Conservation (phyloP, 1,140 invertebrate species). For the Scaptomyza pallida region DNA sequence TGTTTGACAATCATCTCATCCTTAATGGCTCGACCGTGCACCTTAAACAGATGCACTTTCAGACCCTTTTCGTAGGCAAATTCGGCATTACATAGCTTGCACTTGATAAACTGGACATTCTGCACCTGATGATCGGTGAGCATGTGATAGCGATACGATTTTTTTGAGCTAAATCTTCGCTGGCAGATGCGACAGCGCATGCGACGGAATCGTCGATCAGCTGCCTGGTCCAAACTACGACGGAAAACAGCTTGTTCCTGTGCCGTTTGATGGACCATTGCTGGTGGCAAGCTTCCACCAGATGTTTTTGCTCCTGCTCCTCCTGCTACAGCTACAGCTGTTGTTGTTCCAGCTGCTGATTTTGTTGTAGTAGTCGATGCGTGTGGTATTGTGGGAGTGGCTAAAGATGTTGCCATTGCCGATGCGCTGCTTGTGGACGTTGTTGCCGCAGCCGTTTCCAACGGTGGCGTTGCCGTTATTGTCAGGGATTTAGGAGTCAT, state of each 20-base stretch:
- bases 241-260: constrained; percentile 73
- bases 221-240: constrained; percentile 72
- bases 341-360: not conserved
- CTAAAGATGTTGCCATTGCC: not conserved
- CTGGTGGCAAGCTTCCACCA: constrained; percentile 41
- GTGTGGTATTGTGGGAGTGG: not conserved
- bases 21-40: constrained; percentile 74
- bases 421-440: not conserved
- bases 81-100: constrained; percentile 80
- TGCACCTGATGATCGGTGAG: constrained; percentile 82
- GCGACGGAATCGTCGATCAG: constrained; percentile 76
- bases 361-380: not conserved
- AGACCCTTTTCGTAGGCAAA: constrained; percentile 83
- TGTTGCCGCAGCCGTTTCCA: constrained; percentile 3
- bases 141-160: constrained; percentile 83
- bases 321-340: not conserved
- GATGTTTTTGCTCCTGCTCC: not conserved
- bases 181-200: constrained; percentile 83
- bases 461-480: constrained; percentile 64
- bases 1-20: constrained; percentile 80
- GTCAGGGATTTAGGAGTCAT: constrained; percentile 76
- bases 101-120: constrained; percentile 83
- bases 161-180: constrained; percentile 80
- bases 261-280: constrained; percentile 58
- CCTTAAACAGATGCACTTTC: constrained; percentile 83